Evolutionary conservation across 92 coral and sea anemone species (phyloP).

Genomic region (Zoanthus sansibaricus): DNA sequence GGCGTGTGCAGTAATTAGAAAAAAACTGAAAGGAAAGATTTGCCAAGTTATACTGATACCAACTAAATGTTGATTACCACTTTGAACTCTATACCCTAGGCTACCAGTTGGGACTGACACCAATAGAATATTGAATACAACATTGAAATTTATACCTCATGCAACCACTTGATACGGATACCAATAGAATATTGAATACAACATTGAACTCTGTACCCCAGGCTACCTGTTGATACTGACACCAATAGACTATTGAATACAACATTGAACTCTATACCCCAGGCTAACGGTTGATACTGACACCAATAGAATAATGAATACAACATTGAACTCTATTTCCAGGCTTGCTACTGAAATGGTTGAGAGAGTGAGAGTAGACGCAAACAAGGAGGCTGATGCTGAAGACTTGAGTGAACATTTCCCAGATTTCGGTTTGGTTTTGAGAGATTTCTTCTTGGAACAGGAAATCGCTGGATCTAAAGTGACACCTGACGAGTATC

Average conservation of each 20-base stretch:
- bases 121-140: background rate
- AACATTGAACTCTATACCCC: background rate
- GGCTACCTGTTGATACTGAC: too few species aligned
- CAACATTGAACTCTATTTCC: background rate
- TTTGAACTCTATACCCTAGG: too few species aligned
- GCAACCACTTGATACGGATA: background rate
- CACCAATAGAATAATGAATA: background rate
- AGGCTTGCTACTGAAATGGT: conserved; percentile 46
- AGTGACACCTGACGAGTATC: conserved; percentile 21
- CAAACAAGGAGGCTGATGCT: conserved; percentile 32
- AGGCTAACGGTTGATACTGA: background rate
- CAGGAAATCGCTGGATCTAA: conserved; percentile 16
- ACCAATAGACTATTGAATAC: background rate
- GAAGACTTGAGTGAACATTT: conserved; percentile 23
- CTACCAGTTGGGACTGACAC: too few species aligned
- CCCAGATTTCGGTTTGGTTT: conserved; percentile 36
- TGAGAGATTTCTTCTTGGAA: conserved; percentile 34
- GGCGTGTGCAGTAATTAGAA: too few species aligned
- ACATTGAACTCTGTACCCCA: too few species aligned
- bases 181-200: background rate
- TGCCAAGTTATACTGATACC: too few species aligned
- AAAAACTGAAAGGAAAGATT: too few species aligned
- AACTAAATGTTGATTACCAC: too few species aligned
- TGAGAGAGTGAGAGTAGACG: conserved; percentile 27
- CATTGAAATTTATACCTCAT: background rate